A percentile compares a stretch with the other conserved stretches of the same genome.
These are phyloP conservation scores for Phytoseiulus persimilis DNA, from an alignment of 2,888 invertebrate genomes.

Conservation along the genomic window DNA sequence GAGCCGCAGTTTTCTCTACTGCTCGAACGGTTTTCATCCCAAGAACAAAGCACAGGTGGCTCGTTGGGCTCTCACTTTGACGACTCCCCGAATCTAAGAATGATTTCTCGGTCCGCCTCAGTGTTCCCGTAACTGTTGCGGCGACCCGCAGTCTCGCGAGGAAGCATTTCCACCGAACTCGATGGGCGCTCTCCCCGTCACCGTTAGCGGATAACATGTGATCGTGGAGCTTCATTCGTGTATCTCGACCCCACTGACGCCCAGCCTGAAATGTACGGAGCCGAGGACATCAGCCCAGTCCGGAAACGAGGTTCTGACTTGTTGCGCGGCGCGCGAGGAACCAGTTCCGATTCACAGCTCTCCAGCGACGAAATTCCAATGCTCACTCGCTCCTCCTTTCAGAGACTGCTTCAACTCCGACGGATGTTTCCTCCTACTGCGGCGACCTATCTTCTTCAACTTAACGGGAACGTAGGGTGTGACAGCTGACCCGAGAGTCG, in stretches of 20 bases:
- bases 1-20: not conserved
- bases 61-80: not conserved
- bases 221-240: not conserved
- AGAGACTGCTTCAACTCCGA: too few relatives aligned
- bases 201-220: not conserved
- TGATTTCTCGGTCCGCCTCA: not conserved
- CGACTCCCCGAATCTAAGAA: not conserved
- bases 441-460: not conserved
- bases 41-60: not conserved
- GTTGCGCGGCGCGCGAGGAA: too few relatives aligned
- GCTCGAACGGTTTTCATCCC: not conserved
- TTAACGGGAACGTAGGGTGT: not conserved
- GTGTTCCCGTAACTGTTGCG: not conserved
- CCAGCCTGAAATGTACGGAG: not conserved
- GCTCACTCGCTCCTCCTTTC: too few relatives aligned
- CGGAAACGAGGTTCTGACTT: too few relatives aligned
- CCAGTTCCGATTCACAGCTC: too few relatives aligned
- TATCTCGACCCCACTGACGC: not conserved
- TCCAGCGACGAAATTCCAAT: too few relatives aligned
- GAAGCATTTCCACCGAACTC: not conserved
- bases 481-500: not conserved
- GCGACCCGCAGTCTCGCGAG: constrained; percentile 5
- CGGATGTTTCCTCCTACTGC: too few relatives aligned
- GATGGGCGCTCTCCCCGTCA: not conserved
- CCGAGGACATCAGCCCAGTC: too few relatives aligned